Evolutionary conservation across 92 coral and sea anemone species (phyloP), one percentile per base, ranked within the genome.

Genomic region (Phenganax subtilis): DNA sequence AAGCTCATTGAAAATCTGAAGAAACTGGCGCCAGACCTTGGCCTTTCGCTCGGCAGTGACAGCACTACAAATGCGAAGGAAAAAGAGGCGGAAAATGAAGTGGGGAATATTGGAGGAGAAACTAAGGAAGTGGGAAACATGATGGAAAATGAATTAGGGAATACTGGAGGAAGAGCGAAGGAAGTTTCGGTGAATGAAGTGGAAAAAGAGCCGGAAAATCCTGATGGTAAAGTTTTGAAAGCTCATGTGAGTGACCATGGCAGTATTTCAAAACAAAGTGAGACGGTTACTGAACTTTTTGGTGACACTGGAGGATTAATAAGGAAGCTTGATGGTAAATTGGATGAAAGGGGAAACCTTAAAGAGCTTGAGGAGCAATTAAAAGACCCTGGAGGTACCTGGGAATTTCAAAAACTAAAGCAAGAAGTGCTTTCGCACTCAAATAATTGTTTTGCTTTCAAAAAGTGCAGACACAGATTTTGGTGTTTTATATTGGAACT

Each of bases 21-120:
- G 74, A 79, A 79, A 79, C 83, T 79, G 55, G 73, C 74, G 7
- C 83, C 83, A 30, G 83, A 79, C 53, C 83, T 79, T 7, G 66
- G 71, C 15, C 71, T 60, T 70, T 51, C 65, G 16, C 74, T 63
- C 20, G 59, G 51, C 0, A 79, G 51, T 55, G 63, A 16, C 57
- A 59, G 31, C 12, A 73, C 20, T 53, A n/a, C 77, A 55, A 54
- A 20, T 1, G 27, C 27, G 3, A 59, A 59, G 65, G 65, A 6
- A 59, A 6, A 6, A 14, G 65, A 59, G 7, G 27, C 27, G 65
- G 65, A 14, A 14, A 25, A 14, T 25, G 7, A 59, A 25, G 27
- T 25, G 27, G 4, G 4, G 16, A 25, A 59, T 25, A 25, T 31
- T 25, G 44, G 58, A 1, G 62, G 25, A 54, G 14, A 52, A 53